These are phyloP conservation scores for Pantherophis alleghaniensis DNA, from an alignment of 2,797 vertebrate genomes.

Conservation along the genomic window DNA sequence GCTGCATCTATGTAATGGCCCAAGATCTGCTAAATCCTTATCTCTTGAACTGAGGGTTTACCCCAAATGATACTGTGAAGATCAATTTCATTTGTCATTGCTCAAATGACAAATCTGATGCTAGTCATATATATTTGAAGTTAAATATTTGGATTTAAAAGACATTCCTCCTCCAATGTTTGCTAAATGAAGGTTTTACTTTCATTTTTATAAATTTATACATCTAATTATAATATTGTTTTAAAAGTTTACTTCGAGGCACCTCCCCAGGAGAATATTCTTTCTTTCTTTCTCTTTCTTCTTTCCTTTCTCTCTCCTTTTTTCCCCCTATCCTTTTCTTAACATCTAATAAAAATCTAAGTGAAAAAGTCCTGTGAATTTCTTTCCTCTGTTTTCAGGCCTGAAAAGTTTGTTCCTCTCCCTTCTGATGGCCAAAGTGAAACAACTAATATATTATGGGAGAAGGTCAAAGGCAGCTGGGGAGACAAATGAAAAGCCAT, in stretches of 20 bases:
- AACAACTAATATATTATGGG: not conserved
- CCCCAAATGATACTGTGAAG: not conserved
- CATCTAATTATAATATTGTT: not conserved
- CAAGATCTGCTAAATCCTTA: not conserved
- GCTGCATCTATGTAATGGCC: not conserved
- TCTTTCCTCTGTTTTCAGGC: not conserved
- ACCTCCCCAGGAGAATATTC: not conserved
- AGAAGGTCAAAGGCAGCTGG: not conserved
- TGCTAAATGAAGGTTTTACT: not conserved
- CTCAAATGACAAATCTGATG: not conserved
- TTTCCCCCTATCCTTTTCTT: not conserved
- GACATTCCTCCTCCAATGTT: not conserved
- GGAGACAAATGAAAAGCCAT: not conserved
- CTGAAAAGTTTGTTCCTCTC: not conserved
- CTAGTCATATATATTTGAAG: not conserved
- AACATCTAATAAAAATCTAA: not conserved
- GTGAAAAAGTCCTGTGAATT: not conserved
- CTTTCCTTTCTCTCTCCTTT: not conserved
- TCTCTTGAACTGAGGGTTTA: not conserved
- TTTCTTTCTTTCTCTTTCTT: not conserved
- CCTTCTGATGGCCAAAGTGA: not conserved
- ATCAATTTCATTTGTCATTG: not conserved
- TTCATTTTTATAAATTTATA: not conserved
- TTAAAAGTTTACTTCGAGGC: not conserved
- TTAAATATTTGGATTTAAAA: not conserved